Base-by-base conservation (phyloP, 2,888 invertebrate species). In the Sesia apiformis region DNA sequence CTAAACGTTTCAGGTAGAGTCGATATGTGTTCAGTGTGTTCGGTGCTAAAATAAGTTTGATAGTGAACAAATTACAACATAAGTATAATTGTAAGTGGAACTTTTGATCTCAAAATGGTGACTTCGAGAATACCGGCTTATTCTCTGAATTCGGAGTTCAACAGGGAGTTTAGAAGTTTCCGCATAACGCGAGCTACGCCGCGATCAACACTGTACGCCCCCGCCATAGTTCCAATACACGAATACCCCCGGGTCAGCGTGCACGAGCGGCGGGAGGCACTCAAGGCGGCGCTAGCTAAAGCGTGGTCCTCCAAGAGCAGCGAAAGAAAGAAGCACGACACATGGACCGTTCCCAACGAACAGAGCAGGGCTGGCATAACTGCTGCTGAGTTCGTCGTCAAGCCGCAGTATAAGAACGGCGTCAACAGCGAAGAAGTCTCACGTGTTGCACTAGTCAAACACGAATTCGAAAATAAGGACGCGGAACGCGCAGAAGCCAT, bases 81-180 rank as follows among this genome's bases (percentile, higher is more conserved):
- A 23, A 23, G 23, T 23, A 23, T 58, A 40, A 72, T 65, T 70
- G 57, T 62, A 68, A 79, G 76, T 78, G 81, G 78, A 88, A 86
- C 81, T 78, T 82, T 86, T 81, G 87, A 86, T 87, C 88, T 89
- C 89, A 89, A 84, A 84, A 91, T 91, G 92, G 91, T 91, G 79
- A 91, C 91, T 76, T 91, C 91, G 78, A 90, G 91, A 76, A 91
- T 92, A 85, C 91, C 92, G 62, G 91, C 91, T 78, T 91, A 91
- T 85, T 90, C 90, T 78, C 83, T 92, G 66, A 91, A 91, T 83
- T 91, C 91, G 83, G 92, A 92, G 83, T 88, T 91, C 84, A 90
- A 90, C 83, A 88, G 90, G 79, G 90, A 90, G 84, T 90, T 90
- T 81, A 86, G 90, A 82, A 90, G 90, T 86, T 90, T 90, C 81